Percentiles rank a stretch among this genome's conserved stretches.
Evolutionary conservation across 2,888 invertebrate species (phyloP).

Genomic region (Cheilosia urbana): DNA sequence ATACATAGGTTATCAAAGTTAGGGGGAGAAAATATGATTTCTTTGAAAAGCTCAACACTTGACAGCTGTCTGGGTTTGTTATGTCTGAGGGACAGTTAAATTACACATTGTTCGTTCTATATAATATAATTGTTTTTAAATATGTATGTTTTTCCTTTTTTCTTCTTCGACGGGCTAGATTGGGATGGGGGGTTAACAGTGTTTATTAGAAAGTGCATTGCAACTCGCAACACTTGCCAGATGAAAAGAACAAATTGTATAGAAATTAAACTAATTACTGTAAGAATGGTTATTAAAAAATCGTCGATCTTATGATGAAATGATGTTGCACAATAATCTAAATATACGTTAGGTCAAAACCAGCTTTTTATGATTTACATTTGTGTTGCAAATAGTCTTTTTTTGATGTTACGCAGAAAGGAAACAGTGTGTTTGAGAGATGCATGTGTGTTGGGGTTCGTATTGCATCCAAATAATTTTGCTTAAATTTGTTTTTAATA

Average conservation of each 20-base stretch:
- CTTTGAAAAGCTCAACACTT: neutral
- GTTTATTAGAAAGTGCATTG: constrained; percentile 16
- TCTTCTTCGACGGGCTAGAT: neutral
- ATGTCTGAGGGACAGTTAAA: constrained; percentile 52
- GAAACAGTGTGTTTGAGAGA: constrained; percentile 65
- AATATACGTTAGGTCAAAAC: constrained; percentile 54
- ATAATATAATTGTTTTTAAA: constrained; percentile 16
- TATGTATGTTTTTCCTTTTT: neutral
- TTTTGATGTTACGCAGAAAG: constrained; percentile 51
- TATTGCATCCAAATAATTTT: constrained; percentile 57
- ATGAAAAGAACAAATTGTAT: constrained; percentile 58
- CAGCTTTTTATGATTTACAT: constrained; percentile 32
- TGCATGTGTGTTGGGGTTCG: constrained; percentile 62
- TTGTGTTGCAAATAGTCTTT: constrained; percentile 33
- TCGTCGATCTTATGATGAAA: constrained; percentile 62
- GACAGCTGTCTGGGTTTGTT: constrained; percentile 21
- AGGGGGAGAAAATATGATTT: no score
- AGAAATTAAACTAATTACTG: constrained; percentile 63
- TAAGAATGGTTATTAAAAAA: constrained; percentile 51
- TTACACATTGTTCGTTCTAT: constrained; percentile 49
- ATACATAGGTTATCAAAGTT: no score
- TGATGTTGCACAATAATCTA: constrained; percentile 58
- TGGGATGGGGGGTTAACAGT: neutral
- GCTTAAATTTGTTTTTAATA: constrained; percentile 43
- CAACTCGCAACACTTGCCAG: constrained; percentile 39